Conservation (phyloP, 2,797 vertebrate genomes). For the Phoeniculus purpureus region DNA sequence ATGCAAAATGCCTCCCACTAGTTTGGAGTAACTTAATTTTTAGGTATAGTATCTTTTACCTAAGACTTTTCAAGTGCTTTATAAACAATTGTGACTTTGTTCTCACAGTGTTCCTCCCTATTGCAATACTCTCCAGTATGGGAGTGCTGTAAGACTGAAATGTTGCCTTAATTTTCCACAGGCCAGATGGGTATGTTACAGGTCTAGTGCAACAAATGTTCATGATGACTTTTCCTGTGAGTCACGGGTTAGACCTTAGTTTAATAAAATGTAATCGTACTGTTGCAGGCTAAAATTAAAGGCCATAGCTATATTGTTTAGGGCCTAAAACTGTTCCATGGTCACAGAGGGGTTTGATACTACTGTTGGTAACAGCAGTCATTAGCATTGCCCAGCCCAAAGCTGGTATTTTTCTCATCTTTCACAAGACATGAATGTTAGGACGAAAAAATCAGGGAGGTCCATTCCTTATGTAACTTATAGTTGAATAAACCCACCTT, state of each 20-base stretch:
- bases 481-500: neutral
- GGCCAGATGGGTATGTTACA: neutral
- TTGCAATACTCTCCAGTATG: neutral
- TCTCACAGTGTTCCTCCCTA: neutral
- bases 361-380: neutral
- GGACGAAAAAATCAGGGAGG: neutral
- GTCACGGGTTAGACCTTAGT: neutral
- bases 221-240: neutral
- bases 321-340: neutral
- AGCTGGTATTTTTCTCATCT: neutral
- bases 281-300: neutral
- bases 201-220: neutral
- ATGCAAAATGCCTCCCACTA: neutral
- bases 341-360: neutral
- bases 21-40: neutral
- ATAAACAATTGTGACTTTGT: neutral
- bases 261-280: neutral
- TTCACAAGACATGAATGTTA: neutral
- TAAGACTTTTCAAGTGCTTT: neutral
- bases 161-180: neutral
- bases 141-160: neutral
- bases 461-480: neutral
- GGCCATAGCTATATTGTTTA: neutral
- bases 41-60: neutral
- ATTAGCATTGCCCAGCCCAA: neutral